Percentiles rank a stretch among this genome's conserved stretches.
Evolutionary conservation across 2,113 vertebrate genomes (phyloP).

Genomic region (Prinia subflava): DNA sequence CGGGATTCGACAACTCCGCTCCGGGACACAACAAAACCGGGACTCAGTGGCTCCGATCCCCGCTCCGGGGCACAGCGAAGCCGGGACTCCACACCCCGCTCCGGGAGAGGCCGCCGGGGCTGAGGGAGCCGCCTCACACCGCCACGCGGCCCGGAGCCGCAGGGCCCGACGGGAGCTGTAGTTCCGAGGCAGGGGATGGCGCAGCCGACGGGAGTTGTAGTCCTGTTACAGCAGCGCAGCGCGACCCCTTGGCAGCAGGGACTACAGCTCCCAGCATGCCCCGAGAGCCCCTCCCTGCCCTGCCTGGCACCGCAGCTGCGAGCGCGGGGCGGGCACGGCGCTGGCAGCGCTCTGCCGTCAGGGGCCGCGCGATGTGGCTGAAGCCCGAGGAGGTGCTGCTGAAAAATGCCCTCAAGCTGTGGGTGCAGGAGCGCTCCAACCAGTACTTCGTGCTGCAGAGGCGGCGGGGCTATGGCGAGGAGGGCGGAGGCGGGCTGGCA

Average conservation of each 20-base stretch:
- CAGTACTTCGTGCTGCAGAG: slow-evolving; percentile 92
- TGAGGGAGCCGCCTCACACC: background rate
- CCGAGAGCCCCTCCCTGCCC: no score
- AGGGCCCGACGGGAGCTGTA: background rate
- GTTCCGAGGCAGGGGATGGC: background rate
- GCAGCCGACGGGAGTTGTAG: background rate
- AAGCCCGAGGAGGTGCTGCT: slow-evolving; percentile 94
- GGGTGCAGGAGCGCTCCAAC: slow-evolving; percentile 91
- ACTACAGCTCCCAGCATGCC: slow-evolving; percentile 67
- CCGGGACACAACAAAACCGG: background rate
- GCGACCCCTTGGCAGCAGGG: background rate
- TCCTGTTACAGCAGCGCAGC: background rate
- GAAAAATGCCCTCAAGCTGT: slow-evolving; percentile 94
- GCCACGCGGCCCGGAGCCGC: background rate
- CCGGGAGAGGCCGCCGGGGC: background rate
- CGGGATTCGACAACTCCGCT: background rate
- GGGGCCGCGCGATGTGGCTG: slow-evolving; percentile 85
- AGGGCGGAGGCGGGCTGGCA: slow-evolving; percentile 89
- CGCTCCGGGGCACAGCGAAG: background rate
- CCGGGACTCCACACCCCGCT: fast-evolving
- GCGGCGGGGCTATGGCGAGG: slow-evolving; percentile 90
- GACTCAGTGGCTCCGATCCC: background rate
- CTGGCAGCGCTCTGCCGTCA: background rate
- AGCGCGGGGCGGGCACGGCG: slow-evolving; percentile 73
- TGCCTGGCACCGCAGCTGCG: background rate